Percentiles rank a stretch among this genome's conserved stretches.
Evolutionary conservation across 1,140 invertebrate genomes (phyloP).

Genomic region (Leptinotarsa lineolata): DNA sequence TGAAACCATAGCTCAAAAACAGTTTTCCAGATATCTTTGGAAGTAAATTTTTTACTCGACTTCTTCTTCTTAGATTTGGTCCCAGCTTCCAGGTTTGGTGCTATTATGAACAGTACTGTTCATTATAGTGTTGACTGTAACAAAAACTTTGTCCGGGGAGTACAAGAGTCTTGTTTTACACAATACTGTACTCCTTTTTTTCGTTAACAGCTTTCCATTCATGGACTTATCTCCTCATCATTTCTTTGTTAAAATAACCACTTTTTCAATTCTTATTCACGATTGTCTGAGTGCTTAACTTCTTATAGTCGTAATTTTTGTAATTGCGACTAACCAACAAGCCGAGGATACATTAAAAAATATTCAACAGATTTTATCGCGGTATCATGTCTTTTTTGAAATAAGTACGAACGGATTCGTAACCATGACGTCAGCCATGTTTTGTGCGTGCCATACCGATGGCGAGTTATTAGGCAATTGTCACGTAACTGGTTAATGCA

Average conservation of each 20-base stretch:
- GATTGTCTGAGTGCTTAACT: neutral
- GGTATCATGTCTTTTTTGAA: neutral
- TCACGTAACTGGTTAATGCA: constrained; percentile 8
- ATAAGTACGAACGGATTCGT: neutral
- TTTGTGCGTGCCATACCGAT: neutral
- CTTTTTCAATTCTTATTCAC: neutral
- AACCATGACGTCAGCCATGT: neutral
- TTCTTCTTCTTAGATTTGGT: too few relatives aligned
- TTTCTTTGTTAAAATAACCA: neutral
- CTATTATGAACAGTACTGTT: too few relatives aligned
- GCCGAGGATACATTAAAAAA: neutral
- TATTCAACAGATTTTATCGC: neutral
- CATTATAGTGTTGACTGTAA: too few relatives aligned
- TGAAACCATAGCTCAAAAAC: too few relatives aligned
- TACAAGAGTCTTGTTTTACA: too few relatives aligned
- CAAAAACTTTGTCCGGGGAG: too few relatives aligned
- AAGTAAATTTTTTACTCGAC: too few relatives aligned
- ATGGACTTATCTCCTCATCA: too few relatives aligned
- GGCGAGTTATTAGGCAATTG: constrained; percentile 9
- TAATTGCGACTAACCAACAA: neutral
- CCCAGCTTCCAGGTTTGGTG: too few relatives aligned
- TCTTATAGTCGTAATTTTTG: neutral
- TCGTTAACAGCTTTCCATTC: too few relatives aligned
- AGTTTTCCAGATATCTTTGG: too few relatives aligned
- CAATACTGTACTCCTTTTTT: too few relatives aligned